Evolutionary conservation across 2,113 vertebrate genomes (phyloP).

Genomic region (Hystrix brachyura): DNA sequence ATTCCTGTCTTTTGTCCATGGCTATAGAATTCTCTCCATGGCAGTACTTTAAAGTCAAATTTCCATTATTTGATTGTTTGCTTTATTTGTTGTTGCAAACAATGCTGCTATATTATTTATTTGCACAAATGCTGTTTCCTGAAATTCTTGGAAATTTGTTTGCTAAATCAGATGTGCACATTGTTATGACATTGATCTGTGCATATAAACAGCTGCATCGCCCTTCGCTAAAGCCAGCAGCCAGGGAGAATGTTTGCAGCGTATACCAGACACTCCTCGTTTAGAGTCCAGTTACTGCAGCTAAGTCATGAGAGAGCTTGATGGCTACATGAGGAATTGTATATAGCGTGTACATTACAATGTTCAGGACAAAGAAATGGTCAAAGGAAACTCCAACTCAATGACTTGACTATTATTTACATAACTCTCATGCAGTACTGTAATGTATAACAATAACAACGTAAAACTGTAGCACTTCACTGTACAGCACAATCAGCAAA

Average conservation of each 20-base stretch:
- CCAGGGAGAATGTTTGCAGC: background rate
- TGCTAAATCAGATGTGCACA: background rate
- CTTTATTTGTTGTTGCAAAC: background rate
- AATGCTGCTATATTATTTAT: background rate
- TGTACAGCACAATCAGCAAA: background rate
- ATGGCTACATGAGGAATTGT: background rate
- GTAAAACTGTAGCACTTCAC: background rate
- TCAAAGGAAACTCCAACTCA: background rate
- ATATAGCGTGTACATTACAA: fast-evolving
- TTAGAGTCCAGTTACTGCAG: background rate
- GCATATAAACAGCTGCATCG: background rate
- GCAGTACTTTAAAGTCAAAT: background rate
- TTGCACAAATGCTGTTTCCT: background rate
- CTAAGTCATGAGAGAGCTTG: background rate
- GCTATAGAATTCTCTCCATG: background rate
- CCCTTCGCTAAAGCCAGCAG: background rate
- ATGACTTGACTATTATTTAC: background rate
- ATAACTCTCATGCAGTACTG: background rate
- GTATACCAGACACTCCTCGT: background rate
- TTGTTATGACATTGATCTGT: background rate
- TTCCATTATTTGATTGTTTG: background rate
- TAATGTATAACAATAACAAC: background rate
- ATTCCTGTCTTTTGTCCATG: background rate
- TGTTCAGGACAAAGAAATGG: background rate
- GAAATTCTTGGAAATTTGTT: background rate